These are phyloP conservation scores for Crocuta crocuta DNA, from an alignment of 2,113 vertebrate genomes.

Conservation along the genomic window DNA sequence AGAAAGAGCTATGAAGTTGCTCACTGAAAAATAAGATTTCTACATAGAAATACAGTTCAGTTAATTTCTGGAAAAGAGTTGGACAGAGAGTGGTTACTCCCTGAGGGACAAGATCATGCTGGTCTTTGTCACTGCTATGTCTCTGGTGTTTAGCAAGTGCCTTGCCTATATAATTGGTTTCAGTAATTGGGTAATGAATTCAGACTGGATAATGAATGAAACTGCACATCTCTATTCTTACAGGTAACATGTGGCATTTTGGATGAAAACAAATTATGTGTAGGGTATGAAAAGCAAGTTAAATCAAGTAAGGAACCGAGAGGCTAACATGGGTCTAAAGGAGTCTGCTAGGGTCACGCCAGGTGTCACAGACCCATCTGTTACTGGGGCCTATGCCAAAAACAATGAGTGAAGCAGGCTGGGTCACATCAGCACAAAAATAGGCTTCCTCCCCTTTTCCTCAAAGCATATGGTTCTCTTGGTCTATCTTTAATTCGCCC, in stretches of 20 bases:
- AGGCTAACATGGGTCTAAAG: background rate
- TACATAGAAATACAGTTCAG: background rate
- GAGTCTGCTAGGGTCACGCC: background rate
- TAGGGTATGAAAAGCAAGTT: background rate
- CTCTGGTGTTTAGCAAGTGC: background rate
- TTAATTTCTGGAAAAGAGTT: constrained; percentile 4
- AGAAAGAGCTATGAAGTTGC: background rate
- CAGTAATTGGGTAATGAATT: background rate
- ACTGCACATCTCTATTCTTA: background rate
- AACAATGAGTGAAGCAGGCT: background rate
- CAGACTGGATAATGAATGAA: background rate
- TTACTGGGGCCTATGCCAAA: background rate
- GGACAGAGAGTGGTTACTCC: background rate
- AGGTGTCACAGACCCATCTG: background rate
- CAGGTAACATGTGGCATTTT: background rate
- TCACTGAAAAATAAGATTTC: background rate
- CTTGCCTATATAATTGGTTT: background rate
- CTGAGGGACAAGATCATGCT: background rate
- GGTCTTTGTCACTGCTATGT: background rate
- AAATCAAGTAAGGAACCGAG: background rate
- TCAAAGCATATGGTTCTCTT: constrained; percentile 29
- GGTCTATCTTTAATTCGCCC: background rate
- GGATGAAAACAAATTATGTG: background rate
- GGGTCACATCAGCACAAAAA: background rate
- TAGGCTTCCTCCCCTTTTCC: background rate